phyloP scores from a whole-genome alignment of 1,140 invertebrate genomes.

The Magallana ariakensis region DNA sequence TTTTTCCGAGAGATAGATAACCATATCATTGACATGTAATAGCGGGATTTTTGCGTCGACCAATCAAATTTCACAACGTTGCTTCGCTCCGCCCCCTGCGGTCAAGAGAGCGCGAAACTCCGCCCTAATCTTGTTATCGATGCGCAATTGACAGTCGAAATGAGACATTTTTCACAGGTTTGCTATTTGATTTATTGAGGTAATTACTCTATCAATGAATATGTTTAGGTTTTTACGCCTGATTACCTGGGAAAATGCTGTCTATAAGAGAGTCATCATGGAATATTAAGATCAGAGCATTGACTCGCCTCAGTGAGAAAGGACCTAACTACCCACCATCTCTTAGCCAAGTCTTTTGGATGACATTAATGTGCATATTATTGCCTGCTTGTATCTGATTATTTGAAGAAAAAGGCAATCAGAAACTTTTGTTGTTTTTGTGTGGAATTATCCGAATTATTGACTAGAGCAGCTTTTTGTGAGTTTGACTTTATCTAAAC shows the following conservation, averaged over 20 bases:
- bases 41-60: conserved; percentile 2
- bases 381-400: conserved; percentile 25
- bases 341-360: neutral
- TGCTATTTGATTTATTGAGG: conserved; percentile 43
- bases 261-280: conserved; percentile 51
- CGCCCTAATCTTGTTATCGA: conserved; percentile 17
- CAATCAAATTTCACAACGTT: neutral
- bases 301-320: conserved; percentile 33
- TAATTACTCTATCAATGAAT: conserved; percentile 51
- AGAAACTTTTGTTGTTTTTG: conserved; percentile 9
- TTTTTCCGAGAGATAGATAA: conserved; percentile 17
- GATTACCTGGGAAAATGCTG: conserved; percentile 49
- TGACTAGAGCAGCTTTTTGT: neutral
- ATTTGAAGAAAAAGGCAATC: conserved; percentile 2
- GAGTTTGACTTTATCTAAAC: neutral
- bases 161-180: conserved; percentile 42
- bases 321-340: conserved; percentile 4
- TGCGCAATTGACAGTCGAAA: conserved; percentile 42
- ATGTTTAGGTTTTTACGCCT: conserved; percentile 49
- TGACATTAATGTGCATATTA: conserved; percentile 45
- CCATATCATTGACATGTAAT: conserved; percentile 26
- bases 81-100: neutral
- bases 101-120: neutral
- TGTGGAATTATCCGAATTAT: conserved; percentile 4
- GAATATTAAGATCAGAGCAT: conserved; percentile 25